phyloP scores from a whole-genome alignment of 2,113 vertebrate genomes.

The Centropus bengalensis region DNA sequence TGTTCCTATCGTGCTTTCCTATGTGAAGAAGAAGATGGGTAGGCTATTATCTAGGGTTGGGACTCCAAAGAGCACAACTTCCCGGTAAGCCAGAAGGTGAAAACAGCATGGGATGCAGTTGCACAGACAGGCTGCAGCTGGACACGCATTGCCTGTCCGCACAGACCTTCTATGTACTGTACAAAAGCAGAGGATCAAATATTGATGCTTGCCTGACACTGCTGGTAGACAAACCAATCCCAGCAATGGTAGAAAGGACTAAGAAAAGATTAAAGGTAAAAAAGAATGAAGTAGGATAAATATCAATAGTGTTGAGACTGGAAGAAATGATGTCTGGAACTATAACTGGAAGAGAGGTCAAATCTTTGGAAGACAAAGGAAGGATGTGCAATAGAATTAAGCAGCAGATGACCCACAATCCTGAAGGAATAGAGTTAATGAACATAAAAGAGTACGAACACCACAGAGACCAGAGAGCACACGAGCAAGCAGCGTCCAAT shows the following conservation, averaged over 20 bases:
- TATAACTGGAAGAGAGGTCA: not conserved
- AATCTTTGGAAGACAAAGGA: not conserved
- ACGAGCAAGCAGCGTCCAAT: not conserved
- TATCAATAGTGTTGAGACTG: not conserved
- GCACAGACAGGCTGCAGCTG: not conserved
- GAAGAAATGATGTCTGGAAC: not conserved
- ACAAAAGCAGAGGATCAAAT: not conserved
- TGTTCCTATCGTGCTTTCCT: not conserved
- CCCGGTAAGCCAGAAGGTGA: not conserved
- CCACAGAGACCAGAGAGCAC: not conserved
- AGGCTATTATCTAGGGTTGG: not conserved
- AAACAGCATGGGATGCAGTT: not conserved
- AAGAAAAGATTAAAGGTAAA: not conserved
- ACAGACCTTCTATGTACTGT: not conserved
- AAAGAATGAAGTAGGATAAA: not conserved
- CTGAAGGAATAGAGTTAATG: not conserved
- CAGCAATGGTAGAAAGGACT: not conserved
- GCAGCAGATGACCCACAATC: not conserved
- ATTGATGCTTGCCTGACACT: not conserved
- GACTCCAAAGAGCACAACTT: not conserved
- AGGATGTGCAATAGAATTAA: not conserved
- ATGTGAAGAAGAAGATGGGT: not conserved
- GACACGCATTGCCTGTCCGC: not conserved
- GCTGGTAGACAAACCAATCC: not conserved
- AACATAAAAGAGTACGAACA: not conserved